Base-by-base conservation (phyloP, 2,113 vertebrate genomes). In the Phyllopteryx taeniolatus region DNA sequence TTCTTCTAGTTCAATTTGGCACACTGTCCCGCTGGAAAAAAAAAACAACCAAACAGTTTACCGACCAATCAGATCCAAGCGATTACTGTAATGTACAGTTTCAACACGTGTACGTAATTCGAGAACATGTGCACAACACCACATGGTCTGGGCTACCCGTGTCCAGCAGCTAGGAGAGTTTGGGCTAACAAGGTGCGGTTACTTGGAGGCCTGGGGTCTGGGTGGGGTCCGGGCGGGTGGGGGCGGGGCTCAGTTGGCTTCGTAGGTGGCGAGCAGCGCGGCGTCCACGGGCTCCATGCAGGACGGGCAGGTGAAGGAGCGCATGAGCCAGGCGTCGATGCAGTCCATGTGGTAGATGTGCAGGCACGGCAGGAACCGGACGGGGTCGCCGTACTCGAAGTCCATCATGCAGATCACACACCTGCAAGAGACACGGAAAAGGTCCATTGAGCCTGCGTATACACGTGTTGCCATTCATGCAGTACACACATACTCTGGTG, bases 361-460 rank as follows among this genome's bases (percentile, higher is more conserved):
- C 93, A 99, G 96, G 93, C 98, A 99, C 53, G 97, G 96, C 91
- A 99, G 92, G 90, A 98, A 99, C 92, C 96, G 94, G 83, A 99
- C 96, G 61, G 97, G 96, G 86, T 98, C 97, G 22, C 95, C 95
- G 14, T 96, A 98, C 87, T 98, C 95, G 94, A 99, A 99, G 93
- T 99, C 98, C 95, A 98, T 95, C 98, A 99, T 99, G 94, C 98
- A 99, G 94, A 99, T 99, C 86, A 99, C 97, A 88, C 98, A 99
- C 89, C 98, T 99, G 79, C 5, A n/a, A 33, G 43, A 53, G 49
- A 62, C 54, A 85, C 49, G 19, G n/a, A 68, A 27, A 63, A 65
- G 27, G 27, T 27, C 27, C 27, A 27, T 27, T 27, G 27, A 27
- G 27, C 27, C 27, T 1, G 27, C 27, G 27, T 27, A 27, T 27